phyloP scores from a whole-genome alignment of 64 coral and sea anemone genomes.

The Stichodactyla helianthus region DNA sequence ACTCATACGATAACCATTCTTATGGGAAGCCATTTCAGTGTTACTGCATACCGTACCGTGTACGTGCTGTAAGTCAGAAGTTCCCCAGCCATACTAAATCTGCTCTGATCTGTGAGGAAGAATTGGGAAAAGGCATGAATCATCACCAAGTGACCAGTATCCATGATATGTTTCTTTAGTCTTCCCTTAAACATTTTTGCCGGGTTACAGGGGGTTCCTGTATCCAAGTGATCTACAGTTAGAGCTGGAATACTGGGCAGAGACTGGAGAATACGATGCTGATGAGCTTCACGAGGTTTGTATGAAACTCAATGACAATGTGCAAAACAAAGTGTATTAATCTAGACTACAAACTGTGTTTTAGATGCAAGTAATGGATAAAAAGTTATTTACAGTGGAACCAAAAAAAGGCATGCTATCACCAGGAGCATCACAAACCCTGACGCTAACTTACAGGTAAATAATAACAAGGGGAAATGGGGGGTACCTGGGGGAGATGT shows the following conservation, averaged over 20 bases:
- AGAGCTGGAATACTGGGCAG: slow-evolving; percentile 95
- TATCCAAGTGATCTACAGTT: slow-evolving; percentile 95
- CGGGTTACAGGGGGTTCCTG: slow-evolving; percentile 70
- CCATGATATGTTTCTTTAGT: no score
- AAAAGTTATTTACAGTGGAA: slow-evolving; percentile 85
- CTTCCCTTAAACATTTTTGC: no score
- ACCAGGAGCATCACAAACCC: slow-evolving; percentile 69
- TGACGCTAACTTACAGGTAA: slow-evolving; percentile 80
- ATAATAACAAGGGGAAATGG: neutral
- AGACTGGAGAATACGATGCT: slow-evolving; percentile 92
- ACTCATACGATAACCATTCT: no score
- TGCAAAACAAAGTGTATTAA: neutral
- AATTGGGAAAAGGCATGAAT: no score
- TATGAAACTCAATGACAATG: neutral
- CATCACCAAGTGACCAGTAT: no score
- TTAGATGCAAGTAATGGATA: slow-evolving; percentile 98
- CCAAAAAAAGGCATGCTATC: slow-evolving; percentile 65
- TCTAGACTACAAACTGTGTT: neutral
- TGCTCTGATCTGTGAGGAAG: no score
- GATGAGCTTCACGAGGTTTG: slow-evolving; percentile 89
- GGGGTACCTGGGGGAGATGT: no score
- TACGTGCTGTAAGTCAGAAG: no score
- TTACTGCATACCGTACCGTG: no score
- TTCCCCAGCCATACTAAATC: no score
- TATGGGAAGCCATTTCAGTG: no score